These are phyloP conservation scores for Drosophila atripex DNA, from an alignment of 2,888 invertebrate species.

Conservation along the genomic window DNA sequence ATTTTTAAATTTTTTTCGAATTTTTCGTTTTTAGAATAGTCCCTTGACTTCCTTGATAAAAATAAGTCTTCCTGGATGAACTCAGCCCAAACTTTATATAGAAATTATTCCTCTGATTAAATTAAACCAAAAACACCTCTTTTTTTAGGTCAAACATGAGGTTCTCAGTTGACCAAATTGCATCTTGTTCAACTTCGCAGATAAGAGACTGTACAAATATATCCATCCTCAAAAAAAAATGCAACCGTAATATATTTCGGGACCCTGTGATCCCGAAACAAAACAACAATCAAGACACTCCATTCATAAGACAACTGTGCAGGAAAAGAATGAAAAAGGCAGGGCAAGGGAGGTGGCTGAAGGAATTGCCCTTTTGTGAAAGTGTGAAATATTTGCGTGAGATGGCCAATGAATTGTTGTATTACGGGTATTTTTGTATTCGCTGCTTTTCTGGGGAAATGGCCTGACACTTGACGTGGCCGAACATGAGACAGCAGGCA, in stretches of 20 bases:
- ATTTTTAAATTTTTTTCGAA: too few species aligned
- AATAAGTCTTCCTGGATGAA: too few species aligned
- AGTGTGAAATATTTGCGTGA: conserved; percentile 76
- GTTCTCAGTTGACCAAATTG: conserved; percentile 28
- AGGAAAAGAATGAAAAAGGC: conserved; percentile 2
- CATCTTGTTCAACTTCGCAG: conserved; percentile 26
- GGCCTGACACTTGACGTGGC: conserved; percentile 75
- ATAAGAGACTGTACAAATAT: conserved; percentile 22
- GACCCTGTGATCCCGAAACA: conserved; percentile 19
- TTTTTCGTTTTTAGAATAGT: too few species aligned
- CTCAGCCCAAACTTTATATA: neutral
- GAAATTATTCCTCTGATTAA: neutral
- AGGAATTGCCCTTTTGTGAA: conserved; percentile 54
- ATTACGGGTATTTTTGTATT: conserved; percentile 27
- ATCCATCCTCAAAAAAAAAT: neutral
- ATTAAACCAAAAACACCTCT: neutral
- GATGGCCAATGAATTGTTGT: conserved; percentile 73
- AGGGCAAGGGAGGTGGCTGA: conserved; percentile 12
- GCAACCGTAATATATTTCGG: conserved; percentile 22
- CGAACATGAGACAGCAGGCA: conserved; percentile 59
- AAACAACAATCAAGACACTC: conserved; percentile 23
- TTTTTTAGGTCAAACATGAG: conserved; percentile 28
- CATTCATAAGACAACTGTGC: conserved; percentile 60
- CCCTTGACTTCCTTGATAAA: too few species aligned
- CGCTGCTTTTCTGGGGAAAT: conserved; percentile 52